phyloP scores from a whole-genome alignment of 2,113 vertebrate genomes.

The Chelonoidis abingdonii region DNA sequence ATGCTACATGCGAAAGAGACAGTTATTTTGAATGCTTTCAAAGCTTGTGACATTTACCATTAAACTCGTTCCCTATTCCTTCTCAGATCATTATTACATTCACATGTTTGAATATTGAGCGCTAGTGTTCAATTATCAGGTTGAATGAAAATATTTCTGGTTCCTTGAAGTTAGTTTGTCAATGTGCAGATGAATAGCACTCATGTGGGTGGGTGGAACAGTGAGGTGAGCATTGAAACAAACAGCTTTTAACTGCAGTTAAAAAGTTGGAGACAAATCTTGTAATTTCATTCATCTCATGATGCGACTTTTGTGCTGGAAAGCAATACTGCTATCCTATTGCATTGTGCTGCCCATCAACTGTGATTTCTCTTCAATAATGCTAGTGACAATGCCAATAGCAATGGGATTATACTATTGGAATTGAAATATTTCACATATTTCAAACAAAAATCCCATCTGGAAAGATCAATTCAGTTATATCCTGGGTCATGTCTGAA shows the following conservation, averaged over 20 bases:
- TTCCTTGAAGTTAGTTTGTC: background rate
- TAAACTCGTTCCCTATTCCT: background rate
- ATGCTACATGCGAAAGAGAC: background rate
- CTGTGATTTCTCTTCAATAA: background rate
- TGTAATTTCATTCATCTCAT: background rate
- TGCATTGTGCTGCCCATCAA: background rate
- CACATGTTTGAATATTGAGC: background rate
- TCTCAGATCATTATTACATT: background rate
- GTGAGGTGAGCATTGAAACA: background rate
- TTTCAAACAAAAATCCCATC: background rate
- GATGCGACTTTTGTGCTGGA: background rate
- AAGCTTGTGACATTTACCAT: background rate
- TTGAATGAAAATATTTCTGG: background rate
- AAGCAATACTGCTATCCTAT: background rate
- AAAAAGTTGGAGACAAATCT: background rate
- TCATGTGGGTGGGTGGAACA: background rate
- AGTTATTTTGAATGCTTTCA: background rate
- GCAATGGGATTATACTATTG: background rate
- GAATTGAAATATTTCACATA: background rate
- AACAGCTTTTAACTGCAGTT: conserved; percentile 1
- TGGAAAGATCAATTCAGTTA: background rate
- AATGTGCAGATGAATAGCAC: background rate
- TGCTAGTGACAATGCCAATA: background rate
- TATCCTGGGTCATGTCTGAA: background rate
- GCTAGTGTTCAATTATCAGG: fast-evolving